Evolutionary conservation across 2,888 invertebrate genomes (phyloP).

Genomic region (Polyommatus icarus): DNA sequence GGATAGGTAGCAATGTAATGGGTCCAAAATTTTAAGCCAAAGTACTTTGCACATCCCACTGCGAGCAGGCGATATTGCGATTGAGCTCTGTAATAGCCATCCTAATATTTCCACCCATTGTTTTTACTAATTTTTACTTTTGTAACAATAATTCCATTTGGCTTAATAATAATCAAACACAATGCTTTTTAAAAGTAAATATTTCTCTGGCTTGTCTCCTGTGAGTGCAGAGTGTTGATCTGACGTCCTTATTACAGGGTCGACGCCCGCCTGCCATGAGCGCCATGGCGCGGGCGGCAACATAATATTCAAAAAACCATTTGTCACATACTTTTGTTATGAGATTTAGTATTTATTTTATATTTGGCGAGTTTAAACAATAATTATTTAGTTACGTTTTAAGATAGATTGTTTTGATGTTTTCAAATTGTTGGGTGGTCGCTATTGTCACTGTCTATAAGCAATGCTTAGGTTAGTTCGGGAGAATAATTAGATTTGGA

Average conservation of each 20-base stretch:
- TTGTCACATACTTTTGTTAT: not conserved
- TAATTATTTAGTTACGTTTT: constrained; percentile 21
- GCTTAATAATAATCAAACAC: constrained; percentile 5
- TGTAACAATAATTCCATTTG: not conserved
- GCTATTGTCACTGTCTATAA: constrained; percentile 22
- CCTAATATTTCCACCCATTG: not conserved
- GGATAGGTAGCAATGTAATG: constrained; percentile 8
- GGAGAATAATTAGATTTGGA: constrained; percentile 39
- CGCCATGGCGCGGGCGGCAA: not conserved
- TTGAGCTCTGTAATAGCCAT: not conserved
- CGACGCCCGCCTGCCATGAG: not conserved
- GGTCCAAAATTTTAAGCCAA: constrained; percentile 27
- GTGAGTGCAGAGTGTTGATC: not conserved
- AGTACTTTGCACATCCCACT: not conserved
- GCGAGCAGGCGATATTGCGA: not conserved
- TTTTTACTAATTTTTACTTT: not conserved
- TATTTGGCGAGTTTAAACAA: constrained; percentile 22
- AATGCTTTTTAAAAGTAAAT: not conserved
- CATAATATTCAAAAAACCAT: constrained; percentile 2
- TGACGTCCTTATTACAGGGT: not conserved
- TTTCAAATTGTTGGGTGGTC: constrained; percentile 17
- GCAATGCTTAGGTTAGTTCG: constrained; percentile 25
- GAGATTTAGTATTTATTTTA: constrained; percentile 18
- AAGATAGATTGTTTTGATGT: constrained; percentile 24
- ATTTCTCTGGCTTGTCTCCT: not conserved